These are phyloP conservation scores for Caenorhabditis doughertyi DNA, from an alignment of 2,888 invertebrate species.

Conservation along the genomic window DNA sequence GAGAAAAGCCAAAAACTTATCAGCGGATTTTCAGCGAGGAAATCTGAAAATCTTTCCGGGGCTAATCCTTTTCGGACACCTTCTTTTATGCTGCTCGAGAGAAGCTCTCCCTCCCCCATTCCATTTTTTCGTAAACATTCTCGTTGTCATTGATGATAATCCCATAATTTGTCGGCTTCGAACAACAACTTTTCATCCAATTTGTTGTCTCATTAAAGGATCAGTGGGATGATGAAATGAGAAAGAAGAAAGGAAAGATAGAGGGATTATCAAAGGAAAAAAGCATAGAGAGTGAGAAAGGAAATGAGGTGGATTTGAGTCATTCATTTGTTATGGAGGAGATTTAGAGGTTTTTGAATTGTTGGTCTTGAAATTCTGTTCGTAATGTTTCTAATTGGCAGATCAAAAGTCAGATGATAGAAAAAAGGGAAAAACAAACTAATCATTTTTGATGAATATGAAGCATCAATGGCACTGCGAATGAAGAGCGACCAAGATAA, in stretches of 20 bases:
- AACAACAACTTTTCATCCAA: conserved; percentile 61
- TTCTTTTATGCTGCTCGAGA: conserved; percentile 39
- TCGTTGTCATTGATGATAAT: conserved; percentile 45
- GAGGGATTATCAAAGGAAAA: background rate
- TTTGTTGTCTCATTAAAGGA: conserved; percentile 63
- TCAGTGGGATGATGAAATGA: conserved; percentile 29
- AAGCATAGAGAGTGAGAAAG: conserved; percentile 7
- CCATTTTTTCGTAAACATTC: conserved; percentile 53
- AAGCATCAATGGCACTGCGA: no score
- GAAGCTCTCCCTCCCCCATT: conserved; percentile 30
- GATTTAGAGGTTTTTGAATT: conserved; percentile 18
- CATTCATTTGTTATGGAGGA: conserved; percentile 10
- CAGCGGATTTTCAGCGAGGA: background rate
- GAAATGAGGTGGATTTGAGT: conserved; percentile 37
- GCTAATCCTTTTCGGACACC: conserved; percentile 57
- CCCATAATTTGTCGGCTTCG: conserved; percentile 55
- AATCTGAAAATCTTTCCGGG: background rate
- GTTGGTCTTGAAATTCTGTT: conserved; percentile 7
- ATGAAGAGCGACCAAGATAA: no score
- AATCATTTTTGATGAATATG: background rate
- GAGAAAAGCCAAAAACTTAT: conserved; percentile 13
- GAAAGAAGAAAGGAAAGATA: conserved; percentile 1
- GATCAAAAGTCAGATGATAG: background rate
- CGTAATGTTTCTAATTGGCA: background rate
- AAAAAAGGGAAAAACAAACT: background rate